Conservation (phyloP, 2,888 invertebrate species). For the Auanema sp. region DNA sequence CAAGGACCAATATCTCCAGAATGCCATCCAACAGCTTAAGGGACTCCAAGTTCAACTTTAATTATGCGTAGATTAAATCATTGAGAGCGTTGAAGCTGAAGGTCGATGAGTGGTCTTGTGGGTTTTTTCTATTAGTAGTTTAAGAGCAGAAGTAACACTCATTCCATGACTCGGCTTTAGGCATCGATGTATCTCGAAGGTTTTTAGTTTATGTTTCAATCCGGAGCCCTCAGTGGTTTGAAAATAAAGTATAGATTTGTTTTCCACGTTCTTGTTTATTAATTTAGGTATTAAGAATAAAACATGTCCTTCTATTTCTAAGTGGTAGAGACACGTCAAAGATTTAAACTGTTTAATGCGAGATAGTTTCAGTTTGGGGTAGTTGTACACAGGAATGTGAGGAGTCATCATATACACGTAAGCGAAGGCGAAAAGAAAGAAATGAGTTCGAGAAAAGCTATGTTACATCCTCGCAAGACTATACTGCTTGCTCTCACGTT, state of each 20-base stretch:
- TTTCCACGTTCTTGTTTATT: background rate
- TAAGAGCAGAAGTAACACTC: too few species aligned
- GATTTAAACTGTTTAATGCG: too few species aligned
- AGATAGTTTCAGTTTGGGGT: too few species aligned
- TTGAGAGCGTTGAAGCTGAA: background rate
- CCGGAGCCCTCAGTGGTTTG: conserved; percentile 3
- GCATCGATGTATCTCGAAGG: background rate
- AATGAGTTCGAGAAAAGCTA: conserved; percentile 4
- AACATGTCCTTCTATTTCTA: too few species aligned
- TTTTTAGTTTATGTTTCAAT: conserved; percentile 4
- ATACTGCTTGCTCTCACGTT: conserved; percentile 31
- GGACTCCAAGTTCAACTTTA: conserved; percentile 45
- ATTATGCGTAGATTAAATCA: conserved; percentile 4
- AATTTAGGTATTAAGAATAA: too few species aligned
- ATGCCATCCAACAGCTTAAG: conserved; percentile 60
- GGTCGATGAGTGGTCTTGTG: background rate
- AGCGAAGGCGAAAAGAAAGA: conserved; percentile 6
- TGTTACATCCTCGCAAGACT: conserved; percentile 33
- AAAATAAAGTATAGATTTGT: conserved; percentile 7
- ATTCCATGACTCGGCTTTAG: background rate
- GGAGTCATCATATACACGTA: conserved; percentile 1
- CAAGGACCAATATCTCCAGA: conserved; percentile 61
- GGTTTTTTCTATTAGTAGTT: too few species aligned
- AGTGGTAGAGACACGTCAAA: too few species aligned
- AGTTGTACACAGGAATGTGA: background rate